Conservation (phyloP, 2,113 vertebrate genomes). For the Heptranchias perlo region DNA sequence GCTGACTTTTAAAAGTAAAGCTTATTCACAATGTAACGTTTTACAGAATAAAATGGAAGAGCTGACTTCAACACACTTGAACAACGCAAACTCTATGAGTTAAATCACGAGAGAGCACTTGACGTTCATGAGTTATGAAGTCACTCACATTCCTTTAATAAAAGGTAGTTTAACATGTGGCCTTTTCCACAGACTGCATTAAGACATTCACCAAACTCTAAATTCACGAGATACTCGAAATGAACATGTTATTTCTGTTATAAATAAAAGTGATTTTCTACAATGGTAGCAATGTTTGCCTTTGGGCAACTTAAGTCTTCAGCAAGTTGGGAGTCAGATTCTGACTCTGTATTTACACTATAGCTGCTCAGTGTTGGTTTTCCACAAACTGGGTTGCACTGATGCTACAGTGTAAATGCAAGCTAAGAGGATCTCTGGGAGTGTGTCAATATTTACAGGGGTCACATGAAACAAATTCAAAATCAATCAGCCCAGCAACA, state of each 20-base stretch:
- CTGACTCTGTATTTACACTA: too few species aligned
- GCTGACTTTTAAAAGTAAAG: neutral
- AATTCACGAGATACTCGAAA: neutral
- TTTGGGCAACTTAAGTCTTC: neutral
- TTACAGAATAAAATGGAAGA: neutral
- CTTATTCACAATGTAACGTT: neutral
- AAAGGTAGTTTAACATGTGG: neutral
- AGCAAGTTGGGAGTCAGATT: too few species aligned
- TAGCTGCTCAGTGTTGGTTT: too few species aligned
- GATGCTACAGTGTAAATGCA: too few species aligned
- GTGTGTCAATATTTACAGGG: neutral
- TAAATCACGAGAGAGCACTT: neutral
- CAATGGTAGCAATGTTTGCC: neutral
- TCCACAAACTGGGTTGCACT: too few species aligned
- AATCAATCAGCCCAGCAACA: too few species aligned
- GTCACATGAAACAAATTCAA: too few species aligned
- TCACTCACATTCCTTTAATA: constrained; percentile 15
- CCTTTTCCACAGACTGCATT: neutral
- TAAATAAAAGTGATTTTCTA: neutral
- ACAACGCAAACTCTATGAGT: neutral
- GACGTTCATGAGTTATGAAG: neutral
- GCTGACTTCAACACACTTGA: constrained; percentile 4
- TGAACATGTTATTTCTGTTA: too few species aligned
- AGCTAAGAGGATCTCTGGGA: neutral
- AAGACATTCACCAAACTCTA: neutral